These are phyloP conservation scores for Tachysurus fulvidraco DNA, from an alignment of 2,113 vertebrate genomes.

Conservation along the genomic window DNA sequence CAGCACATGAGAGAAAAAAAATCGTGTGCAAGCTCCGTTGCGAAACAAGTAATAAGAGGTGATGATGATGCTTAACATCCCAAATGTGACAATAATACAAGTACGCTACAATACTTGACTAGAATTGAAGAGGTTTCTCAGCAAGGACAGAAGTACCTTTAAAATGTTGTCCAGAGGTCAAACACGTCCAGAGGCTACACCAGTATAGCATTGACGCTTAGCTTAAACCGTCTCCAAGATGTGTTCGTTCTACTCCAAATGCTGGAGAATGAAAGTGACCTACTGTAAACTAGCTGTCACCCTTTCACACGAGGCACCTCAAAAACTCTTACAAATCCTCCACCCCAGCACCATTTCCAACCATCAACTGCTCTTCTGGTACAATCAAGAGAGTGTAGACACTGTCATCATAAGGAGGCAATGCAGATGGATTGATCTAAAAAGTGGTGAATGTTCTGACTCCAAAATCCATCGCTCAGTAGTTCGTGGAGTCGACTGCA, in stretches of 20 bases:
- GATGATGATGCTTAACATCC: neutral
- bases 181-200: neutral
- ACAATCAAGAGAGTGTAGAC: neutral
- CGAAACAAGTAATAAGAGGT: neutral
- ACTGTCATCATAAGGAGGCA: neutral
- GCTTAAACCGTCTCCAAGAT: neutral
- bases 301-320: neutral
- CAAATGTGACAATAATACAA: neutral
- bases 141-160: neutral
- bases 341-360: neutral
- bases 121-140: neutral
- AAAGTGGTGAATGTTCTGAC: neutral
- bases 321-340: neutral
- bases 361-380: neutral
- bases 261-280: neutral
- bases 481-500: neutral
- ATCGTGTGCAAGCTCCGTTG: neutral
- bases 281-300: neutral
- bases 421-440: neutral
- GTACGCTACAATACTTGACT: neutral
- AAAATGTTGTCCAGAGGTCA: neutral
- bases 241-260: neutral
- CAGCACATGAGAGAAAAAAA: neutral
- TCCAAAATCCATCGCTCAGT: neutral
- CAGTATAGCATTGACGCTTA: neutral